A percentile compares a stretch with the other conserved stretches of the same genome.
phyloP scores from a whole-genome alignment of 2,888 invertebrate species.

The Drosophila koepferae region DNA sequence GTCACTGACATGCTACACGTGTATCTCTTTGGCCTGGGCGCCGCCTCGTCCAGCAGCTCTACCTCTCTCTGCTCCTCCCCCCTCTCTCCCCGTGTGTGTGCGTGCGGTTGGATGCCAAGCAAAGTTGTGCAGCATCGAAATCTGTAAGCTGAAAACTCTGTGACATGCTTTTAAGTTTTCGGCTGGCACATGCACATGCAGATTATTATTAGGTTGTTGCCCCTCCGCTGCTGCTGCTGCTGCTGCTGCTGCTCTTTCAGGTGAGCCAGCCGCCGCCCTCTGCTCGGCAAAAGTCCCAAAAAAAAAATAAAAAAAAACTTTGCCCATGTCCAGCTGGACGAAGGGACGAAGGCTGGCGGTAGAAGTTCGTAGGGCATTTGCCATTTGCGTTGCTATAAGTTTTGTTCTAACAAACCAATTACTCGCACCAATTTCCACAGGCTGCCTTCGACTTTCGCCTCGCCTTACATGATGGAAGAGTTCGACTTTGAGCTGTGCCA shows the following conservation, averaged over 20 bases:
- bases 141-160: slow-evolving; percentile 80
- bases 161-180: slow-evolving; percentile 80
- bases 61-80: neutral
- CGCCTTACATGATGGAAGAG: slow-evolving; percentile 73
- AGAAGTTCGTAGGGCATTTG: slow-evolving; percentile 21
- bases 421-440: slow-evolving; percentile 80
- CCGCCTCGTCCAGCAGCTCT: slow-evolving; percentile 4
- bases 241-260: slow-evolving; percentile 32
- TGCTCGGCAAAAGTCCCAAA: neutral
- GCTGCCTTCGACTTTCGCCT: slow-evolving; percentile 54
- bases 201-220: slow-evolving; percentile 77
- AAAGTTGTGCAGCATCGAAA: slow-evolving; percentile 77
- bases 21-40: slow-evolving; percentile 59
- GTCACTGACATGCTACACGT: slow-evolving; percentile 79
- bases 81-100: slow-evolving; percentile 7
- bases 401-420: slow-evolving; percentile 80
- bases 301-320: slow-evolving; percentile 46
- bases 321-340: slow-evolving; percentile 66
- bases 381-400: slow-evolving; percentile 71
- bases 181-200: slow-evolving; percentile 76
- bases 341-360: neutral
- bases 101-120: slow-evolving; percentile 37
- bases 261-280: slow-evolving; percentile 42
- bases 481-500: slow-evolving; percentile 69
- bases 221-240: neutral